Evolutionary conservation across 2,888 invertebrate species (phyloP), one percentile per base, ranked within the genome.

Genomic region (Scelioninae gen. 1): DNA sequence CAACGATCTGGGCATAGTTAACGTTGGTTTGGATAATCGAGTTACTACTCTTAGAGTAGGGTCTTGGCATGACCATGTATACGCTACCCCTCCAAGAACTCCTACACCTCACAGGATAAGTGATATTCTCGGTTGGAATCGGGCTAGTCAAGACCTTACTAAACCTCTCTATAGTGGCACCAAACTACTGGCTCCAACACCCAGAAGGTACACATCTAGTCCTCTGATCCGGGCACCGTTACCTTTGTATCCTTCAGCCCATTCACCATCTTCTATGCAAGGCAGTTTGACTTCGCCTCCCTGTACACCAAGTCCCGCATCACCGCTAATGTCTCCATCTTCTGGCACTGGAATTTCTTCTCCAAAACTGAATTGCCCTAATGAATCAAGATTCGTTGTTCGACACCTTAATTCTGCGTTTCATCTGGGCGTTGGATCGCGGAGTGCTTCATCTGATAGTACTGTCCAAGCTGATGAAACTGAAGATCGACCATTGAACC

Each of bases 11-110:
- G n/a, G 6, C 4, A 13, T 45, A 13, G 69, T 68, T 3, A 15
- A 38, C 16, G 29, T 29, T 8, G 71, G n/a, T n/a, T 10, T 55
- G 29, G 84, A 82, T 38, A 82, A 80, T 71, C 71, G 79, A 11
- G 53, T 83, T 11, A 84, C 79, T 29, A 82, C 43, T 49, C 83
- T 84, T 38, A 65, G 86, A 51, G 53, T 84, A 45, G 58, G 83
- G 6, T 89, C 96, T 45, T 98, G 98, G 97, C 98, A 97, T 93
- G 96, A 97, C 40, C 98, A 98, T 92, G 96, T 97, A 23, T 98
- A 98, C 91, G 96, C 95, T 2, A 95, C 95, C 87, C 95, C 97
- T 10, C 96, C 96, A 9, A 95, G 95, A 87, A 94, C 94, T 71
- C 97, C 97, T 0, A 98, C 98, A 0, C 96, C 97, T 5, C 97